A percentile compares a stretch with the other conserved stretches of the same genome.
phyloP scores from a whole-genome alignment of 1,140 invertebrate genomes.

The Cotesia vestalis region DNA sequence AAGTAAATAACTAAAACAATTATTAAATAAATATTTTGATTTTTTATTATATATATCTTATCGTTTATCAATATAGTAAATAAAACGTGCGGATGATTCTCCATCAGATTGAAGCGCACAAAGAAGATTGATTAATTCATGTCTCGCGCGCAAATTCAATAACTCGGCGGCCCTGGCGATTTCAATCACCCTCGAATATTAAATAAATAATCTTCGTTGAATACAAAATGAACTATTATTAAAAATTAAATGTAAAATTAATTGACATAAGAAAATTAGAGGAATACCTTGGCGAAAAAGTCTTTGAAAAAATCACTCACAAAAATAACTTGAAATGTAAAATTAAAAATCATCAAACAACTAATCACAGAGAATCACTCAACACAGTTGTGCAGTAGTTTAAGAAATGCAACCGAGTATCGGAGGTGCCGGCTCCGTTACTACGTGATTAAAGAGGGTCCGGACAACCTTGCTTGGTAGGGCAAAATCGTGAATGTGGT shows the following conservation, averaged over 20 bases:
- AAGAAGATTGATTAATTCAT: constrained; percentile 18
- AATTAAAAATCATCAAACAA: not conserved
- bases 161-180: constrained; percentile 7
- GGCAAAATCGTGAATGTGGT: constrained; percentile 62
- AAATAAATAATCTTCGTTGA: not conserved
- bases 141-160: constrained; percentile 5
- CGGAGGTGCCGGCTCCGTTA: constrained; percentile 25
- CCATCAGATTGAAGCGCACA: not conserved
- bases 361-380: not conserved
- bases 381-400: not conserved
- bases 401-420: constrained; percentile 27
- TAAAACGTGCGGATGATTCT: not conserved
- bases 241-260: not conserved
- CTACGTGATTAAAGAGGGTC: constrained; percentile 37
- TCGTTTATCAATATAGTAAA: too few relatives aligned
- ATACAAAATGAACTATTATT: not conserved
- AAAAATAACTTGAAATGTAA: not conserved
- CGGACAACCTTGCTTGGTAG: constrained; percentile 50
- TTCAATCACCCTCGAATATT: not conserved
- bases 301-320: too few relatives aligned
- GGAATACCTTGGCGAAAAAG: too few relatives aligned
- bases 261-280: too few relatives aligned
- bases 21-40: too few relatives aligned
- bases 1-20: too few relatives aligned
- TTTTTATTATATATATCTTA: too few relatives aligned